Conservation (phyloP, 2,113 vertebrate species). For the Melozone crissalis region DNA sequence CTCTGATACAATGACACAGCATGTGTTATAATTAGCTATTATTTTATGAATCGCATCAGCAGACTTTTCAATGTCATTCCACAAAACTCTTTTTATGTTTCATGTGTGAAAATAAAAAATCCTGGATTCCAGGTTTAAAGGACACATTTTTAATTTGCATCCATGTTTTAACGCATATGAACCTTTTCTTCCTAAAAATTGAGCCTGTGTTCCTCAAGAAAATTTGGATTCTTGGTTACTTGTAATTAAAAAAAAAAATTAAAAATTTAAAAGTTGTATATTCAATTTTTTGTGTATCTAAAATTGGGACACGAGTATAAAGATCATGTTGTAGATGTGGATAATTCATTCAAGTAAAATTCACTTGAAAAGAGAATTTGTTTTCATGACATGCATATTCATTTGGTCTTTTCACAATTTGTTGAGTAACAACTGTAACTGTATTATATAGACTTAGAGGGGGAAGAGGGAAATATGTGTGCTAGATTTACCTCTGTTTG, state of each 20-base stretch:
- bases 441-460: not conserved
- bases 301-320: not conserved
- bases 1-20: not conserved
- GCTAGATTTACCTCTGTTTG: not conserved
- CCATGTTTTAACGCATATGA: not conserved
- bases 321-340: not conserved
- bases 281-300: not conserved
- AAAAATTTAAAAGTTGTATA: not conserved
- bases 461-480: not conserved
- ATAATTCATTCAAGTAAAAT: not conserved
- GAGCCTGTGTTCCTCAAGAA: not conserved
- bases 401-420: not conserved
- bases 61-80: not conserved
- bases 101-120: not conserved
- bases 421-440: not conserved
- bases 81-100: not conserved
- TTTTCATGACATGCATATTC: not conserved
- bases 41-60: not conserved
- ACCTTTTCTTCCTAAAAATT: not conserved
- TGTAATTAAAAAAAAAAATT: not conserved
- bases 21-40: not conserved
- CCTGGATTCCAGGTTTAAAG: not conserved
- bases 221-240: not conserved
- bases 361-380: not conserved
- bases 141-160: not conserved